phyloP scores from a whole-genome alignment of 1,140 invertebrate genomes.

The Habropoda laboriosa region DNA sequence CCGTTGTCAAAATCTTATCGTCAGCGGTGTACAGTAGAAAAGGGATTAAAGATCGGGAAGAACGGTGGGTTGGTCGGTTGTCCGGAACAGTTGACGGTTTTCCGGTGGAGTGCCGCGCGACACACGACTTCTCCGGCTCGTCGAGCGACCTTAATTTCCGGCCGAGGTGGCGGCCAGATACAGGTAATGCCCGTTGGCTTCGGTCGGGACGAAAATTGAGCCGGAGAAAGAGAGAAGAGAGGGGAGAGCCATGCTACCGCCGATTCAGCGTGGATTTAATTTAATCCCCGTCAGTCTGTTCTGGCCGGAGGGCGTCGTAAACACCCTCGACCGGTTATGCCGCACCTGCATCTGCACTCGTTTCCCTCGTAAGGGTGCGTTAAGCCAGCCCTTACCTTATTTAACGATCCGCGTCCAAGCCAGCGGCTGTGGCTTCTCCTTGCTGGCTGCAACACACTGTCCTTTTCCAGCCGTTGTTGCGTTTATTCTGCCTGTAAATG shows the following conservation, averaged over 20 bases:
- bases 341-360: conserved; percentile 54
- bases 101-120: neutral
- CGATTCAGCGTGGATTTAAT: conserved; percentile 63
- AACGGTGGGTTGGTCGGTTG: neutral
- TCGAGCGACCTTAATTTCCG: conserved; percentile 38
- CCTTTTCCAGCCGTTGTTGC: neutral
- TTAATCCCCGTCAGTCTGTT: conserved; percentile 62
- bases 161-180: conserved; percentile 33
- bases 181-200: conserved; percentile 31
- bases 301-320: conserved; percentile 60
- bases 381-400: conserved; percentile 42
- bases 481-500: neutral
- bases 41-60: neutral
- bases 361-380: conserved; percentile 48
- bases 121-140: conserved; percentile 3
- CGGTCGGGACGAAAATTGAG: conserved; percentile 29
- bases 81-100: conserved; percentile 38
- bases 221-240: neutral
- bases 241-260: conserved; percentile 34
- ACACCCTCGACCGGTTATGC: conserved; percentile 59
- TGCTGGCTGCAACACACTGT: neutral
- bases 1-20: too few relatives aligned
- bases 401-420: conserved; percentile 38
- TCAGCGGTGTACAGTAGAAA: too few relatives aligned
- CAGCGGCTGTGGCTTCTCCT: neutral